phyloP scores from a whole-genome alignment of 2,888 invertebrate genomes.

The Chloromyia formosa region DNA sequence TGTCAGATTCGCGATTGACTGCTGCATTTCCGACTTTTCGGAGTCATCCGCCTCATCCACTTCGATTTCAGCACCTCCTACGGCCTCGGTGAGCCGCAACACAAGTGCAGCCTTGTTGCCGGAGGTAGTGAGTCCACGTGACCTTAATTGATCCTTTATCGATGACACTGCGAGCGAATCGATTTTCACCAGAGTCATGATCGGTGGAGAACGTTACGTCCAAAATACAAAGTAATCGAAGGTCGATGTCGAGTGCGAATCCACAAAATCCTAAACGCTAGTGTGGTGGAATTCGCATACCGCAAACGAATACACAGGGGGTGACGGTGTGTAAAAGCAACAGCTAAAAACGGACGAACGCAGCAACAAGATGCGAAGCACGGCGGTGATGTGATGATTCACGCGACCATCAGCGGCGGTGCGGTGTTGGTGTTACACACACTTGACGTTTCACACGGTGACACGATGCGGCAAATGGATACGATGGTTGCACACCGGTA shows the following conservation, averaged over 20 bases:
- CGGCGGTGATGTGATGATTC: too few relatives aligned
- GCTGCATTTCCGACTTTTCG: neutral
- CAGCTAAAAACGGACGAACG: neutral
- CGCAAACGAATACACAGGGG: too few relatives aligned
- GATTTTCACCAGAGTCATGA: slow-evolving; percentile 24
- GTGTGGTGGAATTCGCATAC: too few relatives aligned
- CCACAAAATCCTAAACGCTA: too few relatives aligned
- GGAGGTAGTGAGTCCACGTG: slow-evolving; percentile 6
- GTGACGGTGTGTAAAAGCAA: too few relatives aligned
- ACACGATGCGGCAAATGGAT: neutral
- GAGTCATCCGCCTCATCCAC: slow-evolving; percentile 6
- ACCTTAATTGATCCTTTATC: slow-evolving; percentile 21
- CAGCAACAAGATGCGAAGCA: neutral
- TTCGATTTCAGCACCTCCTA: slow-evolving; percentile 21
- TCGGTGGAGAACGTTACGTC: slow-evolving; percentile 14
- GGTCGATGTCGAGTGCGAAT: too few relatives aligned
- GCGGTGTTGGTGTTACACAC: too few relatives aligned
- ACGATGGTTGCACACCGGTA: neutral
- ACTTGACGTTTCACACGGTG: too few relatives aligned
- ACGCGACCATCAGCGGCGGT: neutral
- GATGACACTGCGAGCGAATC: slow-evolving; percentile 13
- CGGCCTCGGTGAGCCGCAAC: slow-evolving; percentile 16
- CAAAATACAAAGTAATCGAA: too few relatives aligned
- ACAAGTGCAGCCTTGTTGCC: slow-evolving; percentile 8
- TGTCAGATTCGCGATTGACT: neutral